Evolutionary conservation across 1,140 invertebrate genomes (phyloP).

Genomic region (Drosophila dunni): DNA sequence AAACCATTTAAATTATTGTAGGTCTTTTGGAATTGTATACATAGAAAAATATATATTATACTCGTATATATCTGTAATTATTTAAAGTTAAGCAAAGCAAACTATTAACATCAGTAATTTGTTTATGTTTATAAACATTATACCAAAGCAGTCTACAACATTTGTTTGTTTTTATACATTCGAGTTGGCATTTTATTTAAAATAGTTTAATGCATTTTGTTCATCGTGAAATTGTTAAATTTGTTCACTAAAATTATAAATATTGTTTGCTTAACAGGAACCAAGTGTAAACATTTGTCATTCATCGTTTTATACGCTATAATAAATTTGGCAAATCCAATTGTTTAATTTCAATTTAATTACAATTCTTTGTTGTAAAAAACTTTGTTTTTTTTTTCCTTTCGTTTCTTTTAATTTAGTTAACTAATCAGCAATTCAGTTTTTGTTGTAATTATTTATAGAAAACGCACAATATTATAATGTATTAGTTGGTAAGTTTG

Average conservation of each 20-base stretch:
- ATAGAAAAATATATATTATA: conserved; percentile 50
- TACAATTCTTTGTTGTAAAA: conserved; percentile 44
- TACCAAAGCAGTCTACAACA: conserved; percentile 68
- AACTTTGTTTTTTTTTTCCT: conserved; percentile 27
- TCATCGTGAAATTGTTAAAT: not conserved
- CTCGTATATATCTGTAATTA: conserved; percentile 24
- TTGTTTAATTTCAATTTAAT: conserved; percentile 30
- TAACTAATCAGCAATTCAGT: conserved; percentile 60
- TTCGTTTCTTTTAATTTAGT: conserved; percentile 42
- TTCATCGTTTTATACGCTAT: conserved; percentile 52
- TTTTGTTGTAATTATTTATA: conserved; percentile 34
- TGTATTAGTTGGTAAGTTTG: conserved; percentile 24
- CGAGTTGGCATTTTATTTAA: conserved; percentile 18
- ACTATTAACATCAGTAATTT: conserved; percentile 27
- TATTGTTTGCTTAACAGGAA: conserved; percentile 69
- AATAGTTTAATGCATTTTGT: conserved; percentile 11
- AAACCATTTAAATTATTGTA: conserved; percentile 47
- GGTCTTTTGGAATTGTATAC: conserved; percentile 46
- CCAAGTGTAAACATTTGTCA: conserved; percentile 60
- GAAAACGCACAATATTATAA: conserved; percentile 30
- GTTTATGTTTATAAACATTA: conserved; percentile 24
- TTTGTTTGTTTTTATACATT: conserved; percentile 34
- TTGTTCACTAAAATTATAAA: conserved; percentile 49
- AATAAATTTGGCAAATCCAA: conserved; percentile 71
- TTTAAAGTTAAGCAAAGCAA: conserved; percentile 47